Evolutionary conservation across 2,113 vertebrate species (phyloP), one percentile per base, ranked within the genome.

Genomic region (Anarrhichthys ocellatus): DNA sequence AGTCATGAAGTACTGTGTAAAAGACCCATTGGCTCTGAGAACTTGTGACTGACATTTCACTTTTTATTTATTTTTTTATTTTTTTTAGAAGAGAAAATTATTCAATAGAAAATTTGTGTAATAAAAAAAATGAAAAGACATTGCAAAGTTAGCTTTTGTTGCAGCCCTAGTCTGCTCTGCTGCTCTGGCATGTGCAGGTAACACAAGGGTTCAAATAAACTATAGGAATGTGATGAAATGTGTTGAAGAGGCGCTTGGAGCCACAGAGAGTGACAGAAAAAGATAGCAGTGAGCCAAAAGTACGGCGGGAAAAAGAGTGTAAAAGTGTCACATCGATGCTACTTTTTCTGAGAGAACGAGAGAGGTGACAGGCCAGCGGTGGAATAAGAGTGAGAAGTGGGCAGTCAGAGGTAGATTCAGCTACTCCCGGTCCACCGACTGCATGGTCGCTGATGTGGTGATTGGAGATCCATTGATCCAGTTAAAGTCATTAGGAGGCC

Each of bases 391-490:
- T 42, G 58, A 68, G 71, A 75, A 52, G 61, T 9, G 69, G 65
- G 44, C 34, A 76, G 52, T 44, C 29, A 69, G 29, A 78, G 42
- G 44, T 4, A 40, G 18, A 52, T 58, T 74, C 20, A 46, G 20
- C 18, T 34, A 13, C 22, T 42, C 58, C 40, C 66, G 13, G 20
- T 32, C 48, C 66, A 24, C 61, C 54, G 40, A 61, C 58, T 83
- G 52, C 62, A 50, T 44, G 17, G 61, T 17, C 63, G 63, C 61
- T 75, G 71, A 62, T 80, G 79, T 48, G 62, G 81, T 2, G 62
- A 83, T 86, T 63, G 67, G 56, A 78, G 87, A 54, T 36, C 76
- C 87, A 93, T 91, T 88, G 93, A 93, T 93, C 88, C 62, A 6
- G 27, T 73, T 90, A 75, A 92, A 87, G 87, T 89, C 82, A 89